These are phyloP conservation scores for Corythornis cristatus DNA, from an alignment of 2,113 vertebrate genomes.

Conservation along the genomic window DNA sequence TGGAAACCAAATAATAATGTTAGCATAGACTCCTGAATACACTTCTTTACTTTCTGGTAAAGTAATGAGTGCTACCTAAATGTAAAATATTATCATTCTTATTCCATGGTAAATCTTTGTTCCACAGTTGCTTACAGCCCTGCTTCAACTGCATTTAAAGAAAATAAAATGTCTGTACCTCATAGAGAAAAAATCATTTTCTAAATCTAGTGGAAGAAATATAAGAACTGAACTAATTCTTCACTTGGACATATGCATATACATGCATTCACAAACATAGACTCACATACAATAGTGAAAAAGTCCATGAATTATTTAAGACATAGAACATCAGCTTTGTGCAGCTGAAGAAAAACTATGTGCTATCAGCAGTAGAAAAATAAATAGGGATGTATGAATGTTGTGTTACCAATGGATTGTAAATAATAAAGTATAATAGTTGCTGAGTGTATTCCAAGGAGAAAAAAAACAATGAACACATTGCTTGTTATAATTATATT, in stretches of 20 bases:
- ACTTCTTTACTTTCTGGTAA: background rate
- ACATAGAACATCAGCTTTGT: background rate
- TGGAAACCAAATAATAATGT: background rate
- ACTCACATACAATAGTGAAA: background rate
- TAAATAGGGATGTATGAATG: background rate
- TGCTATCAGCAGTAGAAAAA: background rate
- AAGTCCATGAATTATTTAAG: background rate
- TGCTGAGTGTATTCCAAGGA: background rate
- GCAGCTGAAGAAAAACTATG: background rate
- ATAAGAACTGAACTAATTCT: background rate
- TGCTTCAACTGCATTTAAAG: background rate
- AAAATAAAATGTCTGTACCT: background rate
- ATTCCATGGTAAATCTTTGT: background rate
- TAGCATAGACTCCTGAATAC: background rate
- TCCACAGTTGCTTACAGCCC: background rate
- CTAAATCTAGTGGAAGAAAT: background rate
- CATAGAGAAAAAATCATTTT: background rate
- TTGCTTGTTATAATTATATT: conserved; percentile 14
- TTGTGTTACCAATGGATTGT: background rate
- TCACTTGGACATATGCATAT: background rate
- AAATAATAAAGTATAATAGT: conserved; percentile 22
- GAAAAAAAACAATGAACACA: conserved; percentile 19
- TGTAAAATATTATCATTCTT: background rate
- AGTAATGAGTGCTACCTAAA: background rate
- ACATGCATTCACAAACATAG: background rate